Conservation (phyloP, 2,113 vertebrate genomes). For the Hassar affinis region DNA sequence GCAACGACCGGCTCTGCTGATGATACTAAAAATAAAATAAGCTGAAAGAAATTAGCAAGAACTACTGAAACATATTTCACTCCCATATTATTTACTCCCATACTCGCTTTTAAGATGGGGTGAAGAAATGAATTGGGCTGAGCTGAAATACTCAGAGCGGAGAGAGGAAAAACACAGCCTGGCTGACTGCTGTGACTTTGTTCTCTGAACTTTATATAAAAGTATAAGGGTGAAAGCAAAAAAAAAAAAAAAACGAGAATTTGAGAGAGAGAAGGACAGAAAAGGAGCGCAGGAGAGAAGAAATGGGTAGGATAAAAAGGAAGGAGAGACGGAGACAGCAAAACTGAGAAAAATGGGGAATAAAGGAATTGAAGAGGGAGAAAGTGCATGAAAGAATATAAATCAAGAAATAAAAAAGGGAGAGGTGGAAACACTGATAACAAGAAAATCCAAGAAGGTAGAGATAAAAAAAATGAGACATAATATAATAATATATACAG, state of each 20-base stretch:
- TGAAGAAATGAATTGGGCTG: background rate
- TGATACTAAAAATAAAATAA: background rate
- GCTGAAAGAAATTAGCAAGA: background rate
- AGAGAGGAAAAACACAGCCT: background rate
- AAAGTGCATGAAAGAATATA: background rate
- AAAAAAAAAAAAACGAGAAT: too few relatives aligned
- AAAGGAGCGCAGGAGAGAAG: background rate
- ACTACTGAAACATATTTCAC: background rate
- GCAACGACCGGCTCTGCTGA: background rate
- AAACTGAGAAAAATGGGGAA: background rate
- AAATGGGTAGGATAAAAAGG: background rate
- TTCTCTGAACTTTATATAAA: background rate
- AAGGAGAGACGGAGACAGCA: background rate
- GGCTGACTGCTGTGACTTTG: conserved; percentile 25
- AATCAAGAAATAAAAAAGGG: background rate
- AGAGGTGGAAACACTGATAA: background rate
- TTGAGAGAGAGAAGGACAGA: background rate
- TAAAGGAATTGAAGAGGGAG: background rate
- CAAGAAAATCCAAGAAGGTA: background rate
- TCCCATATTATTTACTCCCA: background rate
- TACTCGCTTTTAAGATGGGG: background rate
- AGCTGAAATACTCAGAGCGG: background rate
- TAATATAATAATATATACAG: too few relatives aligned
- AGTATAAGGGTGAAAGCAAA: background rate
- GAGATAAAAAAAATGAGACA: background rate